Conservation (phyloP, 2,888 invertebrate genomes). For the Oscheius sp. region DNA sequence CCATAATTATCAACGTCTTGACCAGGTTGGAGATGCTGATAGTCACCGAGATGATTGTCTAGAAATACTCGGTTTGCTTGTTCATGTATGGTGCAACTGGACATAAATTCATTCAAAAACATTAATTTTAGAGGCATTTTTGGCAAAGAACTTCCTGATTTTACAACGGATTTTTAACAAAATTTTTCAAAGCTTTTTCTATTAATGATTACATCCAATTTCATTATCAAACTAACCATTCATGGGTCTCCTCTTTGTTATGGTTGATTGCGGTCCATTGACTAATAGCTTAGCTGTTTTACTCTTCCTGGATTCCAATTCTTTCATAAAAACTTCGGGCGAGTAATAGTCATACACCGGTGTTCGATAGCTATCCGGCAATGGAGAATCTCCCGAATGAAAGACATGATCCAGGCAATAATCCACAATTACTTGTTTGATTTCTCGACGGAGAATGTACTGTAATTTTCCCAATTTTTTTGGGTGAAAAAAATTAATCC, state of each 20-base stretch:
- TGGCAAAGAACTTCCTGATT: too few species aligned
- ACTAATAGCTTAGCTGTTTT: slow-evolving; percentile 9
- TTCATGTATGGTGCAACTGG: too few species aligned
- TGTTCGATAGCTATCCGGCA: slow-evolving; percentile 23
- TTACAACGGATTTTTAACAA: too few species aligned
- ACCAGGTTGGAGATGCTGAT: too few species aligned
- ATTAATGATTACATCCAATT: neutral
- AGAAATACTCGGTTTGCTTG: too few species aligned
- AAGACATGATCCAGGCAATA: slow-evolving; percentile 46
- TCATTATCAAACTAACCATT: neutral
- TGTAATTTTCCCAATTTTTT: slow-evolving; percentile 12
- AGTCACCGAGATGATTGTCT: too few species aligned
- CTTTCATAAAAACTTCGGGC: slow-evolving; percentile 30
- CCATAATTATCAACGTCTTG: too few species aligned
- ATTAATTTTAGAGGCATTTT: too few species aligned
- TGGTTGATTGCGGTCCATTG: neutral
- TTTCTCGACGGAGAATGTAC: slow-evolving; percentile 37
- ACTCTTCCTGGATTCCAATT: slow-evolving; percentile 14
- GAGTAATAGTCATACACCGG: slow-evolving; percentile 30
- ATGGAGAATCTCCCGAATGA: slow-evolving; percentile 28
- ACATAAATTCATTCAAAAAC: too few species aligned
- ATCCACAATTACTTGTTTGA: slow-evolving; percentile 33
- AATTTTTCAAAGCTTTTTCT: neutral
- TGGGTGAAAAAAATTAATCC: neutral
- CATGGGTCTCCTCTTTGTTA: neutral